Evolutionary conservation across 2,888 invertebrate genomes (phyloP).

Genomic region (Pristionchus mayeri): DNA sequence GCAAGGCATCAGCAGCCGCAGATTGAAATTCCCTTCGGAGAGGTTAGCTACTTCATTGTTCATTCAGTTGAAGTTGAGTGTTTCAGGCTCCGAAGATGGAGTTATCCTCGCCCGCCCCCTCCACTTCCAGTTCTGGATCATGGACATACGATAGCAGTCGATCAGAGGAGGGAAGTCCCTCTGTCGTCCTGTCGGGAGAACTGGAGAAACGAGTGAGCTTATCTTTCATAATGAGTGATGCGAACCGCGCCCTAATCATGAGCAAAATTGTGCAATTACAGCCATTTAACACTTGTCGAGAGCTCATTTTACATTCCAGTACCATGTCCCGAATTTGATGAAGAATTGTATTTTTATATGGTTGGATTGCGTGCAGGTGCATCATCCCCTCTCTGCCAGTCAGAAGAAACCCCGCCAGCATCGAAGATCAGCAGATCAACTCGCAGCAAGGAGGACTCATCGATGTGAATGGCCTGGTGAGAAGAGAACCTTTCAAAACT

Average conservation of each 20-base stretch:
- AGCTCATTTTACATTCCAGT: no score
- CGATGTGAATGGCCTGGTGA: constrained; percentile 27
- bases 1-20: background rate
- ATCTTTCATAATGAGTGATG: no score
- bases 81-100: constrained; percentile 14
- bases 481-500: background rate
- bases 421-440: constrained; percentile 31
- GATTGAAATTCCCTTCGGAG: background rate
- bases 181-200: background rate
- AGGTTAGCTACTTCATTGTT: background rate
- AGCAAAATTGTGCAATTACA: no score
- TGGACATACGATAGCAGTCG: background rate
- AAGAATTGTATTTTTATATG: no score
- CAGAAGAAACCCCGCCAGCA: background rate
- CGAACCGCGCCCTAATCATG: no score
- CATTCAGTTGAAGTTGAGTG: background rate
- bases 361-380: no score
- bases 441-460: constrained; percentile 25
- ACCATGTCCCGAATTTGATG: no score
- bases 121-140: background rate
- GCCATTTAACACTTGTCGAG: no score
- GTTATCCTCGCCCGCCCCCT: constrained; percentile 11
- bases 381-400: constrained; percentile 29
- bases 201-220: constrained; percentile 34
- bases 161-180: background rate